phyloP scores from a whole-genome alignment of 2,113 vertebrate genomes.

The Nothocercus julius region DNA sequence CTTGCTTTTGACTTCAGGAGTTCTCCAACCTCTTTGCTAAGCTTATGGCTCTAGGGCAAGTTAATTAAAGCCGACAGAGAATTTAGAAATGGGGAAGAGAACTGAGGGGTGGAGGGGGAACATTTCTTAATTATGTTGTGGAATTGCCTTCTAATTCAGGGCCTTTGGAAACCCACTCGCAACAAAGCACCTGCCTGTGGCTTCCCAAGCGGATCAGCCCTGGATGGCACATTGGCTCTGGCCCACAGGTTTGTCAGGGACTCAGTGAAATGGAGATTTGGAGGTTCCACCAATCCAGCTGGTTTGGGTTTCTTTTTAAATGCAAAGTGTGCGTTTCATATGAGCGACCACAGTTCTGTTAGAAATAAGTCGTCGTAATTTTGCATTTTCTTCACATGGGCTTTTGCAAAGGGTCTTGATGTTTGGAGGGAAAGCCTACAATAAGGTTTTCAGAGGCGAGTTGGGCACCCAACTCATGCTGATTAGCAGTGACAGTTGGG shows the following conservation, averaged over 20 bases:
- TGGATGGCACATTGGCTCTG: accelerated
- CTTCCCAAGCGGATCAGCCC: neutral
- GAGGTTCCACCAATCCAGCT: neutral
- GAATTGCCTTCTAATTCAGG: neutral
- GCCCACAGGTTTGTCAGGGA: neutral
- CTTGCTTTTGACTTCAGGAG: neutral
- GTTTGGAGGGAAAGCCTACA: neutral
- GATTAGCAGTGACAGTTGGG: neutral
- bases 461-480: neutral
- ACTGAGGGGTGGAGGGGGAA: neutral
- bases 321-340: neutral
- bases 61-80: conserved; percentile 19
- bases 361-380: neutral
- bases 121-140: neutral
- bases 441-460: neutral
- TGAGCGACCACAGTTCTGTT: neutral
- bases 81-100: neutral
- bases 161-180: neutral
- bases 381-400: neutral
- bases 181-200: neutral
- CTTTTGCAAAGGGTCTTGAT: neutral
- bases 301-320: neutral
- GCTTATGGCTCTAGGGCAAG: neutral
- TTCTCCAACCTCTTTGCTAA: neutral
- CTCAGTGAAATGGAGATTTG: neutral